Evolutionary conservation across 2,888 invertebrate genomes (phyloP), one percentile per base, ranked within the genome.

Genomic region (Antheraea assamensis): DNA sequence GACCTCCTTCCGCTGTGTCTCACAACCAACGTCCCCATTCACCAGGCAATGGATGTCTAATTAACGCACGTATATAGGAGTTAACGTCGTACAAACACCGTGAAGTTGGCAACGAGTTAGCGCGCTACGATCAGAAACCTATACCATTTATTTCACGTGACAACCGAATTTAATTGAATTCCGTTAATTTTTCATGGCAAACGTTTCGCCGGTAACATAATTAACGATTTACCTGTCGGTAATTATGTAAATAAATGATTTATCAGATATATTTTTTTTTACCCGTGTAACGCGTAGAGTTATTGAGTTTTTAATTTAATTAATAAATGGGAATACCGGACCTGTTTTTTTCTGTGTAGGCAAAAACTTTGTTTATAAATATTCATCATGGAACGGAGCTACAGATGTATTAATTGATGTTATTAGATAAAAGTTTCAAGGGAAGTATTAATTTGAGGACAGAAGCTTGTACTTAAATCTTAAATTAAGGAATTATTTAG

Each of bases 111-210:
- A 31, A 35, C 68, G 10, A 68, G 70, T 61, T 73, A 66, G 72
- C 61, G 72, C 61, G 74, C 64, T 66, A 72, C 68, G 47, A 19
- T 31, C 75, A 73, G 72, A 24, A 27, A 27, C 24, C 35, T 55
- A 55, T 47, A 66, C 30, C 42, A 73, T 70, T 70, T 70, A 58
- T 75, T 74, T 77, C 77, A 77, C 72, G 81, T 84, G 84, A 83
- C 83, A 83, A 79, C 78, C 73, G 73, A 74, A 76, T 82, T 83
- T 86, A 86, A 88, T 88, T 85, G 85, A 86, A 87, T 83, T 81
- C 82, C 79, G 80, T 82, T 82, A 82, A 84, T 82, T 81, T 83
- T 75, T 73, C 81, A 83, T 80, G 80, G 76, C 77, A 76, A 76
- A 78, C 78, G 81, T 81, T 85, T 81, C 76, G 71, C 72, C 73